A percentile compares a stretch with the other conserved stretches of the same genome.
phyloP scores from a whole-genome alignment of 2,888 invertebrate genomes.

The Orchesellides sinensis region DNA sequence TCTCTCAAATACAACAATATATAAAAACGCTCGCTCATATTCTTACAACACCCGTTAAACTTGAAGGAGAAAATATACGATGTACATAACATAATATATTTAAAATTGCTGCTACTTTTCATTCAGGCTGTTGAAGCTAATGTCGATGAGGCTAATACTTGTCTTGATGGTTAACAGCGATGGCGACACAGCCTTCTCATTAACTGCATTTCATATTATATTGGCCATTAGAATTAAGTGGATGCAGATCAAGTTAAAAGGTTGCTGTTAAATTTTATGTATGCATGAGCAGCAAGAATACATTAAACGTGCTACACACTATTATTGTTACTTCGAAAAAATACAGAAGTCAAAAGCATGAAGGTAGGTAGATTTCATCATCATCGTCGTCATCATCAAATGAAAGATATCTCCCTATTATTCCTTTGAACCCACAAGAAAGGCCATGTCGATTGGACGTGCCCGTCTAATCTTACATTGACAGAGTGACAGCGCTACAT shows the following conservation, averaged over 20 bases:
- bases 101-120: slow-evolving; percentile 30
- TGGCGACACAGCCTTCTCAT: slow-evolving; percentile 61
- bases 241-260: slow-evolving; percentile 65
- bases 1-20: slow-evolving; percentile 5
- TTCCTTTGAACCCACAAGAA: slow-evolving; percentile 34
- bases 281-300: not conserved
- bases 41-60: not conserved
- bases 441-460: slow-evolving; percentile 57
- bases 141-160: slow-evolving; percentile 43
- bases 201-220: slow-evolving; percentile 47
- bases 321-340: slow-evolving; percentile 6
- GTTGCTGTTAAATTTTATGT: slow-evolving; percentile 12
- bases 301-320: not conserved
- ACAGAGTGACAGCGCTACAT: slow-evolving; percentile 56
- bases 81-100: slow-evolving; percentile 49
- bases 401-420: slow-evolving; percentile 6
- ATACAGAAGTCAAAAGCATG: not conserved
- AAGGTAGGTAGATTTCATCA: slow-evolving; percentile 39
- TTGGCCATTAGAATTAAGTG: slow-evolving; percentile 64
- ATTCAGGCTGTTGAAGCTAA: slow-evolving; percentile 37
- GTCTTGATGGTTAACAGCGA: slow-evolving; percentile 52
- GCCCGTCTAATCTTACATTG: slow-evolving; percentile 61
- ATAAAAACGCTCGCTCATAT: not conserved
- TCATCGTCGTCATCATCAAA: slow-evolving; percentile 25
- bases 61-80: not conserved